Conservation (phyloP, 2,888 invertebrate genomes). For the Neocrepidodera transversa region DNA sequence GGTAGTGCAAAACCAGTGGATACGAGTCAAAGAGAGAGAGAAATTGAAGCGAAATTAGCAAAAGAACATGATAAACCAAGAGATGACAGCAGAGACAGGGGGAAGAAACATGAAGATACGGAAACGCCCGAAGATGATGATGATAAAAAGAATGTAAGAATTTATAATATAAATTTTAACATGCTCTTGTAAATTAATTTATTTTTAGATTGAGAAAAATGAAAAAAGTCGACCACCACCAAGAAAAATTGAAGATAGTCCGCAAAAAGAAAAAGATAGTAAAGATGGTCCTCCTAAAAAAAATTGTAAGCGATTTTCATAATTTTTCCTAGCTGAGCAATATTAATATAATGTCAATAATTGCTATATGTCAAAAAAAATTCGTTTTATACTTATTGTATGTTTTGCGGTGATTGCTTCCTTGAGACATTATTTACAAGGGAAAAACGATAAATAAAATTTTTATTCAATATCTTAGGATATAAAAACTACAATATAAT, state of each 20-base stretch:
- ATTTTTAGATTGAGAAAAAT: slow-evolving; percentile 41
- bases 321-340: background rate
- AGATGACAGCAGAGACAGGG: slow-evolving; percentile 50
- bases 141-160: slow-evolving; percentile 32
- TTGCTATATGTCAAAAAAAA: too few species aligned
- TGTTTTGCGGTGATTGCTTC: too few species aligned
- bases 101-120: slow-evolving; percentile 8
- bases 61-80: slow-evolving; percentile 61
- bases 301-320: slow-evolving; percentile 40
- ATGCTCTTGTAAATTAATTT: background rate
- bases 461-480: too few species aligned
- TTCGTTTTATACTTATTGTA: background rate
- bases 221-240: slow-evolving; percentile 38
- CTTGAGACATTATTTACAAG: too few species aligned
- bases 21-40: slow-evolving; percentile 86
- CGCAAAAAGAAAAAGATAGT: slow-evolving; percentile 24
- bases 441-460: too few species aligned
- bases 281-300: slow-evolving; percentile 31
- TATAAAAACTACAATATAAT: too few species aligned
- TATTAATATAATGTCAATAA: too few species aligned
- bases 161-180: background rate
- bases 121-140: slow-evolving; percentile 9
- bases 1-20: slow-evolving; percentile 96
- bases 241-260: slow-evolving; percentile 37
- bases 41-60: slow-evolving; percentile 87